Evolutionary conservation across 2,797 vertebrate species (phyloP).

Genomic region (Danio jaintianensis): DNA sequence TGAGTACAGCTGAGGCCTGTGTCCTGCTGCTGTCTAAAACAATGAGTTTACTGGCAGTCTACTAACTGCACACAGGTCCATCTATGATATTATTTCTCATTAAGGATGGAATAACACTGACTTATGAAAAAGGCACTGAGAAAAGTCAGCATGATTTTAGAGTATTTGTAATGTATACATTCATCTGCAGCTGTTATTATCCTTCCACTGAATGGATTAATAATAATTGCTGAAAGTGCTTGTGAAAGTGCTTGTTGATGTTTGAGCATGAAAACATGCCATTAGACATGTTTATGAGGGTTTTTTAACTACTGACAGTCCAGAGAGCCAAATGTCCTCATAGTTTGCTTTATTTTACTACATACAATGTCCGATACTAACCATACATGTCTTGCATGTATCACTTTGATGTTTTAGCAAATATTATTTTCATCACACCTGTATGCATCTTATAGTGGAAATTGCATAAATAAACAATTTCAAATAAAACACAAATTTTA

Average conservation of each 20-base stretch:
- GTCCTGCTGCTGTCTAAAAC: background rate
- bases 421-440: background rate
- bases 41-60: background rate
- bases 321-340: too few species aligned
- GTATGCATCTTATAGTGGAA: background rate
- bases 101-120: background rate
- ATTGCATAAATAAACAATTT: background rate
- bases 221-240: conserved; percentile 1
- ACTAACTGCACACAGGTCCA: background rate
- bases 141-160: background rate
- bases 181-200: background rate
- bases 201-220: background rate
- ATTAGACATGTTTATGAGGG: background rate
- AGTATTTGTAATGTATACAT: background rate
- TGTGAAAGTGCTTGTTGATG: too few species aligned
- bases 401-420: background rate
- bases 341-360: background rate
- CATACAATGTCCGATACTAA: background rate
- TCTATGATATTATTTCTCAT: background rate
- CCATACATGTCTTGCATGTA: background rate
- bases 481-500: background rate
- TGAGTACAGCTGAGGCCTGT: conserved; percentile 76
- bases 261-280: background rate
- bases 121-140: background rate
- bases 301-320: conserved; percentile 7